Conservation (phyloP, 2,888 invertebrate genomes). For the Galerucella nymphaeae region DNA sequence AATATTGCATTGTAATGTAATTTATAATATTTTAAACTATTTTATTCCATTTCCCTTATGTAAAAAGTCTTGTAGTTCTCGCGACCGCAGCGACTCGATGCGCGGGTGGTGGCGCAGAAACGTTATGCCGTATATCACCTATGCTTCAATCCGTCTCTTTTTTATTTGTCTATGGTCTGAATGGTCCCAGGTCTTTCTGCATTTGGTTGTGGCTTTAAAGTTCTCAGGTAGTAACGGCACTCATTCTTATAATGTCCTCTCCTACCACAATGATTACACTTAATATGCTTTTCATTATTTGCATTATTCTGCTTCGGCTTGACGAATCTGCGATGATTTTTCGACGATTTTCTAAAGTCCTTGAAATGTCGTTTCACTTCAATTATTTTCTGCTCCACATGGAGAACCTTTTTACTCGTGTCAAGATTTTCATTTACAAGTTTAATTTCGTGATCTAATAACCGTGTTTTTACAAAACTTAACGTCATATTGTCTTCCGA, state of each 20-base stretch:
- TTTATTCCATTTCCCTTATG: too few species aligned
- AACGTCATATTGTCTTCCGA: slow-evolving; percentile 55
- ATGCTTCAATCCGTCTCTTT: too few species aligned
- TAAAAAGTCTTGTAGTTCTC: too few species aligned
- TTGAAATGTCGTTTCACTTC: neutral
- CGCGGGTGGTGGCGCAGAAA: too few species aligned
- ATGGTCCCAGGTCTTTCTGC: slow-evolving; percentile 38
- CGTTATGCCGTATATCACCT: too few species aligned
- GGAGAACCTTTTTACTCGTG: slow-evolving; percentile 22
- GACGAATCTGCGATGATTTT: slow-evolving; percentile 9
- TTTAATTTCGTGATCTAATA: slow-evolving; percentile 47
- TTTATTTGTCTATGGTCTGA: too few species aligned
- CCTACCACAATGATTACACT: slow-evolving; percentile 56
- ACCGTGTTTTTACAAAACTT: slow-evolving; percentile 56
- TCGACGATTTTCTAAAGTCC: slow-evolving; percentile 8
- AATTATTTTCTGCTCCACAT: neutral
- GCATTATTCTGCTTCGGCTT: slow-evolving; percentile 7
- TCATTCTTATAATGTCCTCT: slow-evolving; percentile 53
- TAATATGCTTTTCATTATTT: slow-evolving; percentile 30
- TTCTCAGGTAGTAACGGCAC: slow-evolving; percentile 46
- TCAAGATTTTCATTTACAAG: slow-evolving; percentile 22
- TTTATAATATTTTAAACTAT: too few species aligned
- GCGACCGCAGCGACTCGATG: too few species aligned
- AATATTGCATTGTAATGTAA: too few species aligned
- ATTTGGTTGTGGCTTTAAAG: slow-evolving; percentile 34